These are phyloP conservation scores for Sarcoramphus papa DNA, from an alignment of 2,797 vertebrate species.

Conservation along the genomic window DNA sequence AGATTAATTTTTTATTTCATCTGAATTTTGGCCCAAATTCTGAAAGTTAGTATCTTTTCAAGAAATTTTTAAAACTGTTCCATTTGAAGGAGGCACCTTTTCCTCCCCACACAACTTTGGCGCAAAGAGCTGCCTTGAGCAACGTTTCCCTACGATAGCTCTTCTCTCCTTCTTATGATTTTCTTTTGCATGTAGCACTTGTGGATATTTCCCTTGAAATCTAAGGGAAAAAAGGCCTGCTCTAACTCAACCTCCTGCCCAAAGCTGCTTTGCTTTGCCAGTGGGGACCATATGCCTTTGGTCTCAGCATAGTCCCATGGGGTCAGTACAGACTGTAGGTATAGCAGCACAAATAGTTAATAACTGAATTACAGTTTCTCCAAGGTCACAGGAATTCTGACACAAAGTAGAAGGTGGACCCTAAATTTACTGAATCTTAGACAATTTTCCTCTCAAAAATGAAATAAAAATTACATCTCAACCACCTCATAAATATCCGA, in stretches of 20 bases:
- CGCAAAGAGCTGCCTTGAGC: not conserved
- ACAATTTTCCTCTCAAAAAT: not conserved
- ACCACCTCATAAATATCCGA: not conserved
- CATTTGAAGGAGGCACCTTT: not conserved
- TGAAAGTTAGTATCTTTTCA: not conserved
- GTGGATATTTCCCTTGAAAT: not conserved
- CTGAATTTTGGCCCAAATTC: not conserved
- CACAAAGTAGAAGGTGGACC: not conserved
- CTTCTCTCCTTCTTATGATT: not conserved
- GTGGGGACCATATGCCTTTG: not conserved
- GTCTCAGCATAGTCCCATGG: accelerated
- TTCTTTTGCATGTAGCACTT: not conserved
- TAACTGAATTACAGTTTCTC: not conserved
- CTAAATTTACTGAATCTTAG: not conserved
- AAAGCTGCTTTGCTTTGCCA: not conserved
- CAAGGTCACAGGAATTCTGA: not conserved
- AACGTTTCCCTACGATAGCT: not conserved
- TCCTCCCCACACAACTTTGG: not conserved
- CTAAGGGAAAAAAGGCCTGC: not conserved
- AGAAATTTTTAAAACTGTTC: not conserved
- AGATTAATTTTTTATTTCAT: not conserved
- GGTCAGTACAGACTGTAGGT: not conserved
- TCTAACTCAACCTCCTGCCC: not conserved
- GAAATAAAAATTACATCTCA: not conserved
- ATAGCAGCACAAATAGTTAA: not conserved